Conservation (phyloP, 2,113 vertebrate species). For the Festucalex cinctus region DNA sequence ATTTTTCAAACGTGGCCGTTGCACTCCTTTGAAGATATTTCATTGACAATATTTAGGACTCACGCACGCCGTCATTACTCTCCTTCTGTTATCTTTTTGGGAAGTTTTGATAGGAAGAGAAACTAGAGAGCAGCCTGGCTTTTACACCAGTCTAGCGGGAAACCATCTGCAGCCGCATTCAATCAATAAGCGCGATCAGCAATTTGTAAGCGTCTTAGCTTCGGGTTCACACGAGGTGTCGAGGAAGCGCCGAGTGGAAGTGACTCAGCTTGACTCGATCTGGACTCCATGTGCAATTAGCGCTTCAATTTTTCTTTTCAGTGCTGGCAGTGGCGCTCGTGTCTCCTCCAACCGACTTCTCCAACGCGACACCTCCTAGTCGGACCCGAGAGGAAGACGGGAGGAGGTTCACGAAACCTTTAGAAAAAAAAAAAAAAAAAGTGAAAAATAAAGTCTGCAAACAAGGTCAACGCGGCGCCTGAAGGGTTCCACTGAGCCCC, state of each 20-base stretch:
- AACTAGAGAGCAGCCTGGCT: not conserved
- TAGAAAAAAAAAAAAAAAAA: constrained; percentile 12
- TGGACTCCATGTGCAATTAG: not conserved
- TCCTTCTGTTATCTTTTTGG: not conserved
- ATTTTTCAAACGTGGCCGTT: not conserved
- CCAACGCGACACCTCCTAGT: not conserved
- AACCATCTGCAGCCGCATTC: not conserved
- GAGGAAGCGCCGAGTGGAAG: not conserved
- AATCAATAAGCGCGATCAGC: not conserved
- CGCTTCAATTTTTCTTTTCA: not conserved
- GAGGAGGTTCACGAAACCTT: constrained; percentile 36
- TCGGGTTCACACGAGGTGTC: not conserved
- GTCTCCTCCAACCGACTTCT: not conserved
- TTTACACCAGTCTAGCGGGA: not conserved
- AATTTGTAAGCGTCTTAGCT: constrained; percentile 16
- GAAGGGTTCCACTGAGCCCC: constrained; percentile 44
- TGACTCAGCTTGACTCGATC: not conserved
- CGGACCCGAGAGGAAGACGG: constrained; percentile 26
- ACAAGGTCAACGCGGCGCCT: constrained; percentile 55
- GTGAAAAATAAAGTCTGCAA: constrained; percentile 39
- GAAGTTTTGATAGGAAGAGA: not conserved
- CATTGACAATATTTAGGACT: not conserved
- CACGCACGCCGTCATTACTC: not conserved
- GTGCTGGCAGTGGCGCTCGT: not conserved
- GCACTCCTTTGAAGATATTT: not conserved